Base-by-base conservation (phyloP, 2,888 invertebrate species). In the Neoascia interrupta region DNA sequence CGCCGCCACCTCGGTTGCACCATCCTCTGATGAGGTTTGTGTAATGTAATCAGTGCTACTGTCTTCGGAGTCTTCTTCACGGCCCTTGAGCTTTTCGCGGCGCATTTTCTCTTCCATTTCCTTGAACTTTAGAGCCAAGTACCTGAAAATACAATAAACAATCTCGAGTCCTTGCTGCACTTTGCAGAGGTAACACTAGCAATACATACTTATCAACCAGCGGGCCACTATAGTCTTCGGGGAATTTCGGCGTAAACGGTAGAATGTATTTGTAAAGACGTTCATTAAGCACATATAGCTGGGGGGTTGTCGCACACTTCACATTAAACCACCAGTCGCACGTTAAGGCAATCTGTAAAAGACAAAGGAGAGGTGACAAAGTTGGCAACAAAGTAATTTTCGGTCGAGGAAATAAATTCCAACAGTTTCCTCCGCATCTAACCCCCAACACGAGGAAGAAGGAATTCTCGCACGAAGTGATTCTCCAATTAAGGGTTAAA, bases 271-370 rank as follows among this genome's bases (percentile, higher is more conserved):
- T 96, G 89, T 96, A 96, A 2, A 96, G 91, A 76, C 96, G 92
- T 88, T 96, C 96, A 84, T 96, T 96, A 3, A 96, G 90, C 1
- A 96, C 96, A 87, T 96, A 96, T 0, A 95, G 91, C 86, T 96
- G 96, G 0, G 95, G 90, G 0, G 96, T 96, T 10, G 94, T 92
- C 19, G 94, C 92, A 86, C 96, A 96, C 84, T 94, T 93, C 0
- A 96, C 96, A 86, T 96, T 96, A 89, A 95, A 96, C 96, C 96
- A 96, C 96, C 96, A 96, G 87, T 96, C 96, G 85, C 96, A 96
- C 0, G 96, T 96, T 39, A 96, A 89, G 0, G 93, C 95, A 10
- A 95, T 95, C 88, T 88, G 64, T 47, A 49, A 58, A 5, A 15
- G 21, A n/a, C 13, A 19, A n/a, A 18, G 36, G 23, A 51, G 28